Percentiles rank a stretch among this genome's conserved stretches.
phyloP scores from a whole-genome alignment of 2,888 invertebrate genomes.

The Acleris emargana region DNA sequence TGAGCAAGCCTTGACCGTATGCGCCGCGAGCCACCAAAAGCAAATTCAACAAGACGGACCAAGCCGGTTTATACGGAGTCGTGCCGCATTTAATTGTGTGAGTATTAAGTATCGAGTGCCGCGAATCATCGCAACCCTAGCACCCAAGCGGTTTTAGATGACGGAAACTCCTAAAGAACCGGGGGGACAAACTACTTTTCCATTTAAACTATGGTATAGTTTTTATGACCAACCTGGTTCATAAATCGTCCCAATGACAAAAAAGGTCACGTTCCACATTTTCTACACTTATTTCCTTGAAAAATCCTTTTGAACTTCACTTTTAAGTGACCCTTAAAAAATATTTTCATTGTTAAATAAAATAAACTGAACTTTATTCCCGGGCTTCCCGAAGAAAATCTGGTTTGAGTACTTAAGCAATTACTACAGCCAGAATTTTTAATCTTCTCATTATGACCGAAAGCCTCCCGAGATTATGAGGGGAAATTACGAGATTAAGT shows the following conservation, averaged over 20 bases:
- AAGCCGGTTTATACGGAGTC: too few species aligned
- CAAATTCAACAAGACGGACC: too few species aligned
- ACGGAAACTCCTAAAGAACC: too few species aligned
- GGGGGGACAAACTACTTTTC: too few species aligned
- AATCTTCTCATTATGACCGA: constrained; percentile 71
- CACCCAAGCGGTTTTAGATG: too few species aligned
- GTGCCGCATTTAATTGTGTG: too few species aligned
- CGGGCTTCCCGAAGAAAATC: constrained; percentile 53
- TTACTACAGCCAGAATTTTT: constrained; percentile 67
- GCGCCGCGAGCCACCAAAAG: too few species aligned
- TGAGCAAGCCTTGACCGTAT: too few species aligned
- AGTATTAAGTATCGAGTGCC: too few species aligned
- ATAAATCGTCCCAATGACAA: not conserved
- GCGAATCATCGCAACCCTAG: too few species aligned
- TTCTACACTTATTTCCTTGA: not conserved
- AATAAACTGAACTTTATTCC: constrained; percentile 43
- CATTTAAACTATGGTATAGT: too few species aligned
- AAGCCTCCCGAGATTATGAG: constrained; percentile 62
- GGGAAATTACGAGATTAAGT: constrained; percentile 60
- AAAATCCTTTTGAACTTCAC: not conserved
- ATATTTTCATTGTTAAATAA: constrained; percentile 33
- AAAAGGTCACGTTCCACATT: not conserved
- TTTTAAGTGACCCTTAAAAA: not conserved
- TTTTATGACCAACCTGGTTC: too few species aligned
- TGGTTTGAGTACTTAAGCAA: constrained; percentile 62